Base-by-base conservation (phyloP, 1,140 invertebrate genomes). In the Bursaphelenchus mucronatus region DNA sequence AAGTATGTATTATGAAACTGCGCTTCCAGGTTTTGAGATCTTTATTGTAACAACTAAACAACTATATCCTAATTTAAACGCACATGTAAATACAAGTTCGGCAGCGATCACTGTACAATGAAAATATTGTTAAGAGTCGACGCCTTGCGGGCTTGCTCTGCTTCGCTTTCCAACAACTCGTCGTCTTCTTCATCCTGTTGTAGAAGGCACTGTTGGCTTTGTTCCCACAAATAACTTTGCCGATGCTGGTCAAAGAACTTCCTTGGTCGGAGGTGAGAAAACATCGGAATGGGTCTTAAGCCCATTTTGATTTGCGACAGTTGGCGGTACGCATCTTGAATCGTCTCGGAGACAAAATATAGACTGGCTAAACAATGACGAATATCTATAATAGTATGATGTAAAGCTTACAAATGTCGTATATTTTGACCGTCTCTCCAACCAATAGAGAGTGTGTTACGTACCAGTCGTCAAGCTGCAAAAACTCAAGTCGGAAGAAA, bases 391-490 rank as follows among this genome's bases (percentile, higher is more conserved):
- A 3, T 43, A 64, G 15, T 39, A 52, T 17, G 68, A 57, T 4
- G 30, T 7, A 64, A 46, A 15, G 69, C 64, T 70, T 61, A 66
- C 64, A 41, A 11, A 63, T 67, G 15, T 67, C 65, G 67, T 67
- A 67, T 15, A 67, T 57, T 10, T 40, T 70, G 8, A 70, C 61
- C 46, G 70, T 50, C 11, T 64, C 54, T 13, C 49, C n/a, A 15
- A 19, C 56, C 39, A 68, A 43, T 9, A 68, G 49, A 10, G 66
- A 49, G 43, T 68, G 66, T 3, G 64, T 68, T 11, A 70, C 67
- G 40, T 68, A 68, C 68, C 67, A 68, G 41, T 68, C 66, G 49
- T 68, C 66, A 7, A 68, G 44, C 66, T 68, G 43, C 21, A 68
- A 47, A 56, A 63, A 13, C 55, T 50, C 11, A 59, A 13, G 1